These are phyloP conservation scores for Sarotherodon lohbergeri DNA, from an alignment of 2,113 vertebrate species.

Conservation along the genomic window DNA sequence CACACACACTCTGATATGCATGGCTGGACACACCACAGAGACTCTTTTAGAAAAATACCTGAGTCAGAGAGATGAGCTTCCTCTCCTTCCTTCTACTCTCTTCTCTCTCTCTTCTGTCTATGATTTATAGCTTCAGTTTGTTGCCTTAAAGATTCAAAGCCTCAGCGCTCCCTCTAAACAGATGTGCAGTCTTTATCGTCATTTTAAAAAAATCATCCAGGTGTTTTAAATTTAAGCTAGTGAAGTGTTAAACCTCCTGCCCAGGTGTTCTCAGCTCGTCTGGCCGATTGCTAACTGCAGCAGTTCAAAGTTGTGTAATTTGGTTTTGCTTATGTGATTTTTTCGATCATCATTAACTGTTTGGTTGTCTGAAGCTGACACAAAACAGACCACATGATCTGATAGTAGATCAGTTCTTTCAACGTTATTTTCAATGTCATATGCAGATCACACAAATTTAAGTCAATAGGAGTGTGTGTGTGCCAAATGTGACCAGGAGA, in stretches of 20 bases:
- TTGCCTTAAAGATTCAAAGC: background rate
- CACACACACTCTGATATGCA: slow-evolving; percentile 6
- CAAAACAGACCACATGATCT: background rate
- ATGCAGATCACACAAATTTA: background rate
- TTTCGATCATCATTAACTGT: fast-evolving
- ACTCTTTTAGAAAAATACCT: background rate
- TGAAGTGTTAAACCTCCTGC: background rate
- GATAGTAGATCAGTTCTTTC: background rate
- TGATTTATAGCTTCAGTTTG: background rate
- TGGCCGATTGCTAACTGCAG: background rate
- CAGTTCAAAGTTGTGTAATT: background rate
- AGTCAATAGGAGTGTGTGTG: background rate
- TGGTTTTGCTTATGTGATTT: background rate
- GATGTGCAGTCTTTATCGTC: background rate
- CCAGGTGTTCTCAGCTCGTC: background rate
- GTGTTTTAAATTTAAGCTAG: background rate
- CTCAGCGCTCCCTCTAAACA: background rate
- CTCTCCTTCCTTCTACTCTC: background rate
- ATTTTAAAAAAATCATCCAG: background rate
- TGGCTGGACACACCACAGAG: background rate
- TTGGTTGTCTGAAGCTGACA: background rate
- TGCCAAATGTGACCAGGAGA: background rate
- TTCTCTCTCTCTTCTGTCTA: background rate
- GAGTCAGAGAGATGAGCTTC: background rate
- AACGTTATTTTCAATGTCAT: background rate